Conservation (phyloP, 2,113 vertebrate species). For the Rynchops niger region DNA sequence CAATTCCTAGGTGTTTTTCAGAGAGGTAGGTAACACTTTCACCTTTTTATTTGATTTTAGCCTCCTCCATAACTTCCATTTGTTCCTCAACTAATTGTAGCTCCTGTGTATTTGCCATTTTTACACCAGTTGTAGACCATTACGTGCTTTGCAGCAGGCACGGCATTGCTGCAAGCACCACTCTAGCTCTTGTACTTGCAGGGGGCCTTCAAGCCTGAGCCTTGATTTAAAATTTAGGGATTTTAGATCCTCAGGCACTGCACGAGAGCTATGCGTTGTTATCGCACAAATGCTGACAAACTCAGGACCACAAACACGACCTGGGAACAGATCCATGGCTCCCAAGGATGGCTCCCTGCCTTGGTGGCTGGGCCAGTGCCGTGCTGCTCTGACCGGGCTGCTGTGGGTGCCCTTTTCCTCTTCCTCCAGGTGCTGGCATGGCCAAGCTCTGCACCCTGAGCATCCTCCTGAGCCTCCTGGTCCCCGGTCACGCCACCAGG, state of each 20-base stretch:
- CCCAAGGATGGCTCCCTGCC: accelerated
- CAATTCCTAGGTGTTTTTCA: background rate
- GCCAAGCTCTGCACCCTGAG: background rate
- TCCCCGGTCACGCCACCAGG: background rate
- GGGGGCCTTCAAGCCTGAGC: background rate
- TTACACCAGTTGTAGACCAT: background rate
- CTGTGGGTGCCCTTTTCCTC: background rate
- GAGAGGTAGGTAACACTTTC: background rate
- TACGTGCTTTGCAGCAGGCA: background rate
- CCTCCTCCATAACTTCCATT: background rate
- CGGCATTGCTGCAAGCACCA: accelerated
- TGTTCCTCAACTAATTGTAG: background rate
- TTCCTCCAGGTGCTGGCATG: background rate
- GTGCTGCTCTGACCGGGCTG: accelerated
- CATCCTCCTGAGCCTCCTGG: slow-evolving; percentile 30
- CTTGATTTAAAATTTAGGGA: no score
- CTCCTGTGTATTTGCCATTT: background rate
- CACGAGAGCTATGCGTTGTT: accelerated
- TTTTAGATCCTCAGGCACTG: background rate
- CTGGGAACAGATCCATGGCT: background rate
- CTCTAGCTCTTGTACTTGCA: background rate
- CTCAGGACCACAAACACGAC: accelerated
- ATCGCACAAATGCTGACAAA: background rate
- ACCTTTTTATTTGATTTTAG: background rate
- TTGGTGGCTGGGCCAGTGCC: no score